phyloP scores from a whole-genome alignment of 1,140 invertebrate species.

The Papilio polytes region DNA sequence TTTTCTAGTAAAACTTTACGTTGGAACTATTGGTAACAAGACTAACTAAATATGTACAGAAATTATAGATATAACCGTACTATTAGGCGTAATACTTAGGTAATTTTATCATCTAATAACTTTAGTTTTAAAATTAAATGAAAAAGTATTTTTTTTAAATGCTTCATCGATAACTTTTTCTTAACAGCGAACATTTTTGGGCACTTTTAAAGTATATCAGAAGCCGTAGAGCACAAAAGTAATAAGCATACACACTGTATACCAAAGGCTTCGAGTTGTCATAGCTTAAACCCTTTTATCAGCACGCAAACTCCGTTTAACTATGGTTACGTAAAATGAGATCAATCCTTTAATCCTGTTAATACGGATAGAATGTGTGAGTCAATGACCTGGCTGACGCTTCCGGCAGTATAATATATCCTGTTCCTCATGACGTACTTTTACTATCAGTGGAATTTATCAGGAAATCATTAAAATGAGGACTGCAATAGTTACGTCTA shows the following conservation, averaged over 20 bases:
- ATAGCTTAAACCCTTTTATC: background rate
- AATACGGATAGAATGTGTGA: background rate
- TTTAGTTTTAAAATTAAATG: no score
- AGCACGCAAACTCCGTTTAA: background rate
- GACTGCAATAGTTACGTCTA: background rate
- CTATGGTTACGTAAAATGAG: background rate
- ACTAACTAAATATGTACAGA: no score
- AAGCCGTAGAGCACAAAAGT: background rate
- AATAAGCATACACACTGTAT: background rate
- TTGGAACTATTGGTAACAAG: no score
- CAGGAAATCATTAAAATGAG: background rate
- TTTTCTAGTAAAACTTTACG: background rate
- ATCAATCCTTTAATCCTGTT: slow-evolving; percentile 18
- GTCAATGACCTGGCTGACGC: slow-evolving; percentile 19
- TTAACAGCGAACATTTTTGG: no score
- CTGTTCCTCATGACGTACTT: background rate
- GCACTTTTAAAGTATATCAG: background rate
- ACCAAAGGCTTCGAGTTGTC: background rate
- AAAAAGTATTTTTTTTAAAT: no score
- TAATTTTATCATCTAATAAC: no score
- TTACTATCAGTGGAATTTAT: background rate
- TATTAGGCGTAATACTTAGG: no score
- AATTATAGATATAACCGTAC: no score
- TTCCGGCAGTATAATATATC: slow-evolving; percentile 24
- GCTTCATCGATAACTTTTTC: no score